These are phyloP conservation scores for Protomyctophum bolini DNA, from an alignment of 2,113 vertebrate species.

Conservation along the genomic window DNA sequence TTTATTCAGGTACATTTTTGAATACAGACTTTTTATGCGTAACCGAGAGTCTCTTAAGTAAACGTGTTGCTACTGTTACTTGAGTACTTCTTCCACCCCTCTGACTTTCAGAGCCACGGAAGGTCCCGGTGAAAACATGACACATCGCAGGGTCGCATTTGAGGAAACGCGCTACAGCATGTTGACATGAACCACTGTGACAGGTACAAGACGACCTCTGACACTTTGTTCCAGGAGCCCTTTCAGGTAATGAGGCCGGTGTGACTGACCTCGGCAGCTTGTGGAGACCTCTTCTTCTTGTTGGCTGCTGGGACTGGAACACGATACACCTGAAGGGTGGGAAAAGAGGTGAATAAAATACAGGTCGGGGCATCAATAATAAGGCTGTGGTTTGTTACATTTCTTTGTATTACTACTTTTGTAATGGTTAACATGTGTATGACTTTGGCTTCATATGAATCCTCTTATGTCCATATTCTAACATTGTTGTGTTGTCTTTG, in stretches of 20 bases:
- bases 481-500: too few species aligned
- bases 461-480: too few species aligned
- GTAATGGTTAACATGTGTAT: too few species aligned
- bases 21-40: too few species aligned
- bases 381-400: too few species aligned
- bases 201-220: constrained; percentile 31
- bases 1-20: too few species aligned
- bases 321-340: constrained; percentile 57
- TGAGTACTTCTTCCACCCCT: background rate
- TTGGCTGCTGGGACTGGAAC: background rate
- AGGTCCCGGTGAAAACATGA: constrained; percentile 1
- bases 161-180: background rate
- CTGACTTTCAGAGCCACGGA: background rate
- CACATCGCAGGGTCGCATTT: background rate
- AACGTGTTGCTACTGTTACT: too few species aligned
- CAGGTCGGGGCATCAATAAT: too few species aligned
- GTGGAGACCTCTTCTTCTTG: constrained; percentile 17
- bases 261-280: background rate
- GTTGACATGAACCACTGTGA: constrained; percentile 22
- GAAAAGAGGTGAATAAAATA: background rate
- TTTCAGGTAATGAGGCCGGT: too few species aligned
- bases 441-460: too few species aligned
- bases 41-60: too few species aligned
- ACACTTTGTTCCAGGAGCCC: background rate
- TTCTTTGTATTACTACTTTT: too few species aligned